phyloP scores from a whole-genome alignment of 2,797 vertebrate species.

The Poecilia picta region DNA sequence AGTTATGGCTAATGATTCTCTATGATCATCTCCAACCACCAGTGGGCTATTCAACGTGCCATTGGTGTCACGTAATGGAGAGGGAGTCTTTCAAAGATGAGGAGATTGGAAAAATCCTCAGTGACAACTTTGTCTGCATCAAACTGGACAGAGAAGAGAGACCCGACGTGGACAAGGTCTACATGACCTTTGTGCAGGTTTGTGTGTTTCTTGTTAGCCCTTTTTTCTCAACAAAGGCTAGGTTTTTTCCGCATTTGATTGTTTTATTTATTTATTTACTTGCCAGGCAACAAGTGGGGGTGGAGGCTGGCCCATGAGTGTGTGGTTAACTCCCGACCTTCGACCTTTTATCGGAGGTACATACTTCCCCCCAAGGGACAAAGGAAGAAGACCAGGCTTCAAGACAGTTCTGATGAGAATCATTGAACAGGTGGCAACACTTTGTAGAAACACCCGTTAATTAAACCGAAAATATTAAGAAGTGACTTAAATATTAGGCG shows the following conservation, averaged over 20 bases:
- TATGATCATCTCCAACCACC: constrained; percentile 13
- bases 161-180: constrained; percentile 95
- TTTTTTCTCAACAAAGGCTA: neutral
- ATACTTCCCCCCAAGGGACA: constrained; percentile 91
- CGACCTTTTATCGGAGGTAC: constrained; percentile 92
- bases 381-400: constrained; percentile 84
- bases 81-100: constrained; percentile 91
- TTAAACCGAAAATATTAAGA: neutral
- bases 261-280: neutral
- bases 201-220: neutral
- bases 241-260: neutral
- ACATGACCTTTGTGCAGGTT: constrained; percentile 94
- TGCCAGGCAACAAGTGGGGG: constrained; percentile 89
- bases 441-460: neutral
- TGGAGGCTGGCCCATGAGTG: constrained; percentile 97
- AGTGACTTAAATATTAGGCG: neutral
- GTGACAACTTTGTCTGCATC: constrained; percentile 90
- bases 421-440: constrained; percentile 78
- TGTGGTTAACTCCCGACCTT: constrained; percentile 94
- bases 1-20: neutral
- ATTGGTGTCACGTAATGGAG: constrained; percentile 98
- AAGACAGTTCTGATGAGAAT: constrained; percentile 88
- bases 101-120: constrained; percentile 89
- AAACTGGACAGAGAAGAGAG: constrained; percentile 95
- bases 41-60: constrained; percentile 97